Percentiles rank a stretch among this genome's conserved stretches.
phyloP scores from a whole-genome alignment of 2,888 invertebrate species.

The Lathronympha strigana region DNA sequence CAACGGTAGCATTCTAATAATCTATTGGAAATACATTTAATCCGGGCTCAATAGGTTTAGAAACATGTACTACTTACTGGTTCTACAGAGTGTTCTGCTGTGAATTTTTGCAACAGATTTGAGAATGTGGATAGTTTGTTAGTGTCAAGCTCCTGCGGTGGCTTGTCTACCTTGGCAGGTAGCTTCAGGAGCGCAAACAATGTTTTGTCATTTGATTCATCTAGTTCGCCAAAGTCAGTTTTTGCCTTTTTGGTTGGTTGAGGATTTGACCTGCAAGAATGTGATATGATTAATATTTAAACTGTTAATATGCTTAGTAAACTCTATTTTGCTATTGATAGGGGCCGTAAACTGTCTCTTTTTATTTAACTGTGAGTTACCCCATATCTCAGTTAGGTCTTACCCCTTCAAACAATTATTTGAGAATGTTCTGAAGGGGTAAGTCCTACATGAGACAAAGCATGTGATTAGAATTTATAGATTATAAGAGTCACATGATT shows the following conservation, averaged over 20 bases:
- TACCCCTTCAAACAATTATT: too few relatives aligned
- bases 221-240: conserved; percentile 57
- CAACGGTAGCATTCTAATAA: too few relatives aligned
- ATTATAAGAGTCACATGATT: too few relatives aligned
- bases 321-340: not conserved
- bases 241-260: conserved; percentile 67
- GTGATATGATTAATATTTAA: not conserved
- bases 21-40: not conserved
- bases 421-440: too few relatives aligned
- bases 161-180: conserved; percentile 66
- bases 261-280: conserved; percentile 56
- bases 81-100: conserved; percentile 74
- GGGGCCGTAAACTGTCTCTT: not conserved
- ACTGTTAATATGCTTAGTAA: not conserved
- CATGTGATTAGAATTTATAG: too few relatives aligned
- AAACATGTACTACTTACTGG: conserved; percentile 60
- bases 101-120: conserved; percentile 77
- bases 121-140: conserved; percentile 77
- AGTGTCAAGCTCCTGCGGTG: conserved; percentile 61
- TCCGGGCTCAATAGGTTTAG: not conserved
- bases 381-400: too few relatives aligned
- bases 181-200: conserved; percentile 82
- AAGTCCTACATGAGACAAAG: too few relatives aligned
- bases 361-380: not conserved
- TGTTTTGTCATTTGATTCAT: conserved; percentile 84